Evolutionary conservation across 2,113 vertebrate species (phyloP).

Genomic region (Phycodurus eques): DNA sequence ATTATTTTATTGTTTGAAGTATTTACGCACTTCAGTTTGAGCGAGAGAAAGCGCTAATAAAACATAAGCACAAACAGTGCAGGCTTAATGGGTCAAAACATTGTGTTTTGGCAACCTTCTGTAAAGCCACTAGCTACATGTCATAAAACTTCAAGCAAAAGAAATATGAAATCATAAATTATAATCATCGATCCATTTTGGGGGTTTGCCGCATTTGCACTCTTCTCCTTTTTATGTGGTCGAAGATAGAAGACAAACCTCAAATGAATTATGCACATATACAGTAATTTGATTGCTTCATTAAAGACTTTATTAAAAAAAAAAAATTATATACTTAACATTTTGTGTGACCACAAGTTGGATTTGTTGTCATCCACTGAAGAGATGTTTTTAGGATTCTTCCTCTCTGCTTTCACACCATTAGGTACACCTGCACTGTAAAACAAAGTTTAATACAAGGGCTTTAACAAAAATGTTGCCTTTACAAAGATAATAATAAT

Average conservation of each 20-base stretch:
- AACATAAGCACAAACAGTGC: neutral
- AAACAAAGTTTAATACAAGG: too few relatives aligned
- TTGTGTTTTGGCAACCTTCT: constrained; percentile 1
- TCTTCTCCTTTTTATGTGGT: neutral
- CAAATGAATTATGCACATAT: neutral
- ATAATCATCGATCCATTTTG: neutral
- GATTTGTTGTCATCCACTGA: neutral
- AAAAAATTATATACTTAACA: neutral
- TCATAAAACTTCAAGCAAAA: neutral
- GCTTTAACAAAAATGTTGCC: too few relatives aligned
- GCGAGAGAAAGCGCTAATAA: neutral
- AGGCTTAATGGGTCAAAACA: neutral
- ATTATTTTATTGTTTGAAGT: neutral
- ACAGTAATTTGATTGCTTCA: neutral
- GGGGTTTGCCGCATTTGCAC: neutral
- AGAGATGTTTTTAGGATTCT: neutral
- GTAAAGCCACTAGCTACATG: neutral
- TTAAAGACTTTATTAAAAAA: neutral
- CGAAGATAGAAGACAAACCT: neutral
- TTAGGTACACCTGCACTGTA: neutral
- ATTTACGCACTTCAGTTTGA: neutral
- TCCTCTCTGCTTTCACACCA: neutral
- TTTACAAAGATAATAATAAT: too few relatives aligned
- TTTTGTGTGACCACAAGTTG: neutral
- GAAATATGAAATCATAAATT: neutral